Base-by-base conservation (phyloP, 2,888 invertebrate species). In the Chloroclystis v-ata region DNA sequence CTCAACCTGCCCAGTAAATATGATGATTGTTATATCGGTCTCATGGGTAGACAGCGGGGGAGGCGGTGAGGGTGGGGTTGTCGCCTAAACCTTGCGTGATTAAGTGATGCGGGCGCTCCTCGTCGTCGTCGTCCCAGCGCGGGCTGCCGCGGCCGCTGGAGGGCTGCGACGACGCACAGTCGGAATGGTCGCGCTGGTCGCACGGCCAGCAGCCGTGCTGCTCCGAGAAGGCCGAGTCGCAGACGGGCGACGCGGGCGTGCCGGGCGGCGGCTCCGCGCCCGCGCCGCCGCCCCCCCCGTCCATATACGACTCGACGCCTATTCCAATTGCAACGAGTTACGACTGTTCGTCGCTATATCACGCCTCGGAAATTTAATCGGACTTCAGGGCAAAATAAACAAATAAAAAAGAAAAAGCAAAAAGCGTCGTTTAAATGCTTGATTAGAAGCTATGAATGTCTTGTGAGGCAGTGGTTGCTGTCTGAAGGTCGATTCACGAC, bases 391-490 rank as follows among this genome's bases (percentile, higher is more conserved):
- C 77, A 65, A 59, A 61, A 65, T 64, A 75, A 69, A 69, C 59
- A 74, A 74, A 73, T 70, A 75, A 74, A 74, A 74, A 71, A 70
- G 73, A 83, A 83, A 57, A 86, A 87, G 86, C 85, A 75, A 71
- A 76, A 85, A 85, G 83, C 84, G 78, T 77, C 81, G 77, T 75
- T 67, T 40, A 13, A 13, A 81, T 82, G 83, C 82, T 82, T 73
- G 71, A 72, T 72, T 78, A 73, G 75, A 84, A 86, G 86, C 87
- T 82, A 86, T 83, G 87, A 86, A 86, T 87, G 86, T 86, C 71
- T 80, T 75, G 87, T 83, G 87, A 87, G 86, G 86, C 87, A 87
- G 85, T 87, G 86, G 86, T 82, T 83, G 84, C 86, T 79, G 64
- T 75, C 75, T 78, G 80, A 78, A 3, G 6, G 26, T 26, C 26